Conservation (phyloP, 2,113 vertebrate species). For the Kryptolebias marmoratus region DNA sequence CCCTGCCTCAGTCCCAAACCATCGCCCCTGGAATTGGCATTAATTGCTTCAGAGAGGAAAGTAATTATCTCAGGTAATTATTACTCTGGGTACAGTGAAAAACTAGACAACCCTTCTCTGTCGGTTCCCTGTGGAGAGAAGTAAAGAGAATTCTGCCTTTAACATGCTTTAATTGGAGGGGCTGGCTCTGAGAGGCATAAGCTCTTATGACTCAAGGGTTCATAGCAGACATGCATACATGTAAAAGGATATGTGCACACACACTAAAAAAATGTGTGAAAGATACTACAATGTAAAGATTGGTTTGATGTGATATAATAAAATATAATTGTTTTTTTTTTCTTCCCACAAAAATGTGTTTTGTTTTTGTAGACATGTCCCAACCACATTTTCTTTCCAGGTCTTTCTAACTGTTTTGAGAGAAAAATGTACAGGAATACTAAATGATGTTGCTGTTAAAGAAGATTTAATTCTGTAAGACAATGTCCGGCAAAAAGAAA, state of each 20-base stretch:
- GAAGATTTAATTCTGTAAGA: slow-evolving; percentile 17
- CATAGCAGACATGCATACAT: slow-evolving; percentile 31
- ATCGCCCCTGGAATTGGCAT: slow-evolving; percentile 74
- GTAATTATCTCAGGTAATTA: slow-evolving; percentile 87
- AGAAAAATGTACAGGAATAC: neutral
- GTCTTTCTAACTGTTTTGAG: neutral
- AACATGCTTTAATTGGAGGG: slow-evolving; percentile 81
- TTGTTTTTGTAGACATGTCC: neutral
- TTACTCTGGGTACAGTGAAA: slow-evolving; percentile 78
- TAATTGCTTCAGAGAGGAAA: slow-evolving; percentile 82
- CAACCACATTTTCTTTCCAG: neutral
- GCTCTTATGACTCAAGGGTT: slow-evolving; percentile 66
- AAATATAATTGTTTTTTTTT: neutral
- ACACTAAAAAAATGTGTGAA: no score
- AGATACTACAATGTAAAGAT: neutral
- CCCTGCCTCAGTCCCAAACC: slow-evolving; percentile 62
- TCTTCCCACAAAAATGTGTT: neutral
- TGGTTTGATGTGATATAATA: neutral
- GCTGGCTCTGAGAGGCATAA: slow-evolving; percentile 69
- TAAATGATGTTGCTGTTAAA: slow-evolving; percentile 14
- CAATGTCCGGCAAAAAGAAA: slow-evolving; percentile 37
- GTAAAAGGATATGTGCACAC: neutral
- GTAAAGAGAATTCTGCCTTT: slow-evolving; percentile 74
- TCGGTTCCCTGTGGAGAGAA: slow-evolving; percentile 65
- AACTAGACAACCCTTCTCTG: slow-evolving; percentile 66